Conservation (phyloP, 2,113 vertebrate genomes). For the Eudyptes chrysolophus region DNA sequence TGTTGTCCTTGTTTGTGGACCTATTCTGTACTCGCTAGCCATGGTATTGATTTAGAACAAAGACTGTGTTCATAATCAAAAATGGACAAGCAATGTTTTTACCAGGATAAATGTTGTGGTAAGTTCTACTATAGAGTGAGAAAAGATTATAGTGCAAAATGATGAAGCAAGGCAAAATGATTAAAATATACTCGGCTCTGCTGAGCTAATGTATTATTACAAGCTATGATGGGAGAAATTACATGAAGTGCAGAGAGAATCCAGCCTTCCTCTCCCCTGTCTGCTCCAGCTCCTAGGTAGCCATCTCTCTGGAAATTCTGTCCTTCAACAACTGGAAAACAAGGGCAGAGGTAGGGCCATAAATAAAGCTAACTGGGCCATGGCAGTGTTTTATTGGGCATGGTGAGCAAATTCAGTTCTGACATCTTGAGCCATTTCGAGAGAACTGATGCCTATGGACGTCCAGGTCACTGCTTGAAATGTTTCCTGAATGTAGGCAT, state of each 20-base stretch:
- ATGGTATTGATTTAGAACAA: background rate
- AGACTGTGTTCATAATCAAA: background rate
- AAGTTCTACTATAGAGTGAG: background rate
- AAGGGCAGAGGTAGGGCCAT: background rate
- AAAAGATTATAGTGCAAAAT: background rate
- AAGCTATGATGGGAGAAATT: background rate
- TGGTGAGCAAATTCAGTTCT: background rate
- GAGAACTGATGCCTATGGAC: background rate
- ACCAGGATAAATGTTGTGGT: background rate
- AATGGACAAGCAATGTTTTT: background rate
- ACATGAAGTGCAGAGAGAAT: background rate
- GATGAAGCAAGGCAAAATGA: background rate
- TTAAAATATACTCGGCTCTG: background rate
- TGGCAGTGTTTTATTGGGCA: background rate
- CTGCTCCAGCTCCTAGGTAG: background rate
- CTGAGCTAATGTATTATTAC: background rate
- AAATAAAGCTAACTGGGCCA: background rate
- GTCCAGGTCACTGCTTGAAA: background rate
- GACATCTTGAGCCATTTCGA: background rate
- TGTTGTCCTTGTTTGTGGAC: background rate
- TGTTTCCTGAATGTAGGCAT: background rate
- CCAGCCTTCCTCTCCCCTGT: background rate
- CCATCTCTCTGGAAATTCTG: background rate
- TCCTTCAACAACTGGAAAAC: background rate
- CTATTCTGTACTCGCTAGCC: background rate